These are phyloP conservation scores for Apodemus agrarius DNA, from an alignment of 2,797 vertebrate genomes.

Conservation along the genomic window DNA sequence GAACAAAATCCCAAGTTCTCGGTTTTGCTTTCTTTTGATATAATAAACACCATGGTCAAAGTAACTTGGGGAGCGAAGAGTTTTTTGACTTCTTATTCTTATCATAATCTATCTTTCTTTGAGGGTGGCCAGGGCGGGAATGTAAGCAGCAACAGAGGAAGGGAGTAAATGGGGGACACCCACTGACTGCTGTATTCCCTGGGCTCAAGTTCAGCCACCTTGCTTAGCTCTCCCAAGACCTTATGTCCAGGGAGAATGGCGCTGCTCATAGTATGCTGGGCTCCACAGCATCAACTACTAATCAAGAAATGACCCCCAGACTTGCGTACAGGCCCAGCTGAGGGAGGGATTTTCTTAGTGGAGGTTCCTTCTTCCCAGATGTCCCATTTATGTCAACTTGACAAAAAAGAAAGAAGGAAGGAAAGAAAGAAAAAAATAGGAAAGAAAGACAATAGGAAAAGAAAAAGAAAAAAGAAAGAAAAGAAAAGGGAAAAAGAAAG, in stretches of 20 bases:
- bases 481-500: neutral
- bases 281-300: neutral
- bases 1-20: slow-evolving; percentile 46
- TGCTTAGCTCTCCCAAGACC: too few relatives aligned
- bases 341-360: neutral
- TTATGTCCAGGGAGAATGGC: neutral
- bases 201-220: neutral
- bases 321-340: neutral
- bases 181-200: neutral
- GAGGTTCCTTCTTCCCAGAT: neutral
- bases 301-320: neutral
- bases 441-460: accelerated
- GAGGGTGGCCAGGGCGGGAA: neutral
- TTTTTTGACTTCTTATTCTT: neutral
- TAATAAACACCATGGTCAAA: neutral
- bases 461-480: too few relatives aligned
- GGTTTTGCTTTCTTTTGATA: neutral
- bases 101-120: neutral
- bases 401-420: neutral
- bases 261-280: neutral
- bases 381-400: neutral
- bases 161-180: neutral
- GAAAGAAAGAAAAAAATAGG: too few relatives aligned
- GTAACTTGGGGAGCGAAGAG: neutral
- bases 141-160: neutral